These are phyloP conservation scores for Caenorhabditis sp. DNA, from an alignment of 2,888 invertebrate genomes.

Conservation along the genomic window DNA sequence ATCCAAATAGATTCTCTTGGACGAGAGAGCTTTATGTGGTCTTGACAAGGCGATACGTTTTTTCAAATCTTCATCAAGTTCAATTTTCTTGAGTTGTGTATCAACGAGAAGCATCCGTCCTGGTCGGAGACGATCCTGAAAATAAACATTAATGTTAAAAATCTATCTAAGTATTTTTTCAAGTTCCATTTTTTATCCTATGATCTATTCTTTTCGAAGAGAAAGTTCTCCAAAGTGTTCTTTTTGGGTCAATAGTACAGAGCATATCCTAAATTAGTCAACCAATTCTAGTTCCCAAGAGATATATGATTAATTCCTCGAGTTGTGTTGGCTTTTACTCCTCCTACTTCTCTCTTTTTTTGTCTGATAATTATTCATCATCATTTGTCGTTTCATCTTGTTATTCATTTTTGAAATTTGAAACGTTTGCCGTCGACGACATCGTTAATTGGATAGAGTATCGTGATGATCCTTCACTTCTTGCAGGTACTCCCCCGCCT, in stretches of 20 bases:
- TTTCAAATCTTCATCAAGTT: conserved; percentile 92
- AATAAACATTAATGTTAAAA: conserved; percentile 45
- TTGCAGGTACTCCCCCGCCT: conserved; percentile 43
- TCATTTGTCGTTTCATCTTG: conserved; percentile 16
- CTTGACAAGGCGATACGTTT: conserved; percentile 84
- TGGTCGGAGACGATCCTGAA: conserved; percentile 92
- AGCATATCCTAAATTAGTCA: not conserved
- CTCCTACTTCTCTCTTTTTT: conserved; percentile 7
- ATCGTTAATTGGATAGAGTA: not conserved
- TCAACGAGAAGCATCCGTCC: conserved; percentile 98
- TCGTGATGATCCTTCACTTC: not conserved
- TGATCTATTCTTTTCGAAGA: not conserved
- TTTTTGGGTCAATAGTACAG: not conserved
- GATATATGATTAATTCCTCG: conserved; percentile 6
- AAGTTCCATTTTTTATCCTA: not conserved
- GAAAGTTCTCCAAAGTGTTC: not conserved
- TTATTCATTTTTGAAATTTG: conserved; percentile 4
- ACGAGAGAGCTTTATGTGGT: conserved; percentile 81
- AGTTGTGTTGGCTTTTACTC: conserved; percentile 7
- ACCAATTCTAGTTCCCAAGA: not conserved
- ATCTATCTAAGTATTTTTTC: conserved; percentile 4
- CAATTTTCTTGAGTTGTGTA: conserved; percentile 85
- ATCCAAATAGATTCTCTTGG: conserved; percentile 68
- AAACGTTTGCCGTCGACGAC: not conserved
- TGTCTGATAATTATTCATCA: conserved; percentile 9